phyloP scores from a whole-genome alignment of 2,113 vertebrate species.

The Brachyhypopomus occidentalis region DNA sequence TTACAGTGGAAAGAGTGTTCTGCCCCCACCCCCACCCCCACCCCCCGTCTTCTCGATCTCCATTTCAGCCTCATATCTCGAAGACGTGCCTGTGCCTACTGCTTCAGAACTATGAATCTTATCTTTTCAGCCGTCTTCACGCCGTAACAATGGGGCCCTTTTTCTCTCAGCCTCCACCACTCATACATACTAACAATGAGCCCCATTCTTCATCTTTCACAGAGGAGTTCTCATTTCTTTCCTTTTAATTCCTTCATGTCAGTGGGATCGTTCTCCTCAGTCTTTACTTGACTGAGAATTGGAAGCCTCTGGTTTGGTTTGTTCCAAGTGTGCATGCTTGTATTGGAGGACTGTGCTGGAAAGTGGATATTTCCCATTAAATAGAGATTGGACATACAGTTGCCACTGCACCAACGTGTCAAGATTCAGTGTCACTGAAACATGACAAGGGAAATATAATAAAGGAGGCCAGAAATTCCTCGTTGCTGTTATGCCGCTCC shows the following conservation, averaged over 20 bases:
- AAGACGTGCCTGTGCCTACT: slow-evolving; percentile 57
- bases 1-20: slow-evolving; percentile 59
- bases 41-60: slow-evolving; percentile 34
- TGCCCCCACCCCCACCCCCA: slow-evolving; percentile 27
- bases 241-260: slow-evolving; percentile 48
- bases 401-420: not conserved
- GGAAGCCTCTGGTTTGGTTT: slow-evolving; percentile 15
- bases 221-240: slow-evolving; percentile 39
- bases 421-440: not conserved
- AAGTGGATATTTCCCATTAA: not conserved
- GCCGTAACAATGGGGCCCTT: slow-evolving; percentile 56
- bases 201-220: slow-evolving; percentile 50
- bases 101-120: slow-evolving; percentile 59
- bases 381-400: not conserved
- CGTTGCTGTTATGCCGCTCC: not conserved
- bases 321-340: not conserved
- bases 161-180: slow-evolving; percentile 26
- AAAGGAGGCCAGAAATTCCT: not conserved
- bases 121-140: slow-evolving; percentile 61
- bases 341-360: not conserved
- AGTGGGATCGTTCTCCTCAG: slow-evolving; percentile 31
- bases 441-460: slow-evolving; percentile 4
- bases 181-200: slow-evolving; percentile 54
- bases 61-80: slow-evolving; percentile 53
- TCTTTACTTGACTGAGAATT: slow-evolving; percentile 22